phyloP scores from a whole-genome alignment of 2,888 invertebrate species.

The Clanis bilineata region DNA sequence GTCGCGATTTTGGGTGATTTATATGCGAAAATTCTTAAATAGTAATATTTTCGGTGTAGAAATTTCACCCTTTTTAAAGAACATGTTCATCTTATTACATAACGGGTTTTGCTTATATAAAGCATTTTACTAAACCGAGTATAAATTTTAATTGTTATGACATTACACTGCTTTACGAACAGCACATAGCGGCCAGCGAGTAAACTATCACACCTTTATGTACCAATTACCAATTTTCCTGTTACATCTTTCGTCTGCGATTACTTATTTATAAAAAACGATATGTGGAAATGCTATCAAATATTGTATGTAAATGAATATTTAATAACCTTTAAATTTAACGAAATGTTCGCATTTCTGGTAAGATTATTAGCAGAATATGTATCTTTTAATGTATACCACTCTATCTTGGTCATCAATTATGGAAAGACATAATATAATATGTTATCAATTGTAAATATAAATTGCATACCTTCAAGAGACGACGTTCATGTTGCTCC shows the following conservation, averaged over 20 bases:
- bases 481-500: conserved; percentile 2
- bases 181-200: conserved; percentile 22
- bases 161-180: conserved; percentile 22
- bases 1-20: neutral
- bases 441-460: neutral
- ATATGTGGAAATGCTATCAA: too few species aligned
- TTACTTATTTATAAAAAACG: neutral
- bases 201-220: conserved; percentile 18
- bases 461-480: conserved; percentile 8
- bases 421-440: neutral
- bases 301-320: too few species aligned
- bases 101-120: conserved; percentile 15
- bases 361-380: neutral
- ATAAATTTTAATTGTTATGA: conserved; percentile 17
- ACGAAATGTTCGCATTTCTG: neutral
- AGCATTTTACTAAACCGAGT: conserved; percentile 7
- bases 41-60: neutral
- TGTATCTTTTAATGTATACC: neutral
- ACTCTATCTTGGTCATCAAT: neutral
- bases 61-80: conserved; percentile 5
- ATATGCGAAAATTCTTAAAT: neutral
- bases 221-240: neutral
- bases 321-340: too few species aligned
- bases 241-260: neutral
- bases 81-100: conserved; percentile 12